Evolutionary conservation across 2,113 vertebrate genomes (phyloP), one percentile per base, ranked within the genome.

Genomic region (Corythaixoides concolor): DNA sequence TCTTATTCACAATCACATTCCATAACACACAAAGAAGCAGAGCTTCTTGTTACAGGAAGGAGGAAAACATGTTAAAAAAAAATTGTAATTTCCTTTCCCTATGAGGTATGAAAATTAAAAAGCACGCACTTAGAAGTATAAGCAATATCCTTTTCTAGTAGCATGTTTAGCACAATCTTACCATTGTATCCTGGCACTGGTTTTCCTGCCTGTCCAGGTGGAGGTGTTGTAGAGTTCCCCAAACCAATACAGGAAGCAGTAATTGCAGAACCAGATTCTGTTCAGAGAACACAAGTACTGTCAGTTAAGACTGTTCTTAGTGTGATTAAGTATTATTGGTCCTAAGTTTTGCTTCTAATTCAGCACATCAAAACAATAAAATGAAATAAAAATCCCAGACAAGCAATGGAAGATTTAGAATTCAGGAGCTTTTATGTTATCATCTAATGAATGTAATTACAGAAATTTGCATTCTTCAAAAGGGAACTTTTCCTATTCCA

Each of bases 241-340:
- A 99, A 97, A 73, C 99, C 99, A 15, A 99, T 39, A 27, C 99
- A 99, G 2, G 99, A 98, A 27, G 99, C 98, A 16, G 99, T 99
- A 93, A 99, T 99, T 75, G 99, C 92, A 41, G 99, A 99, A 96
- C 99, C 99, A 17, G 99, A 99, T 97, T 99, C 99, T 99, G 93
- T 59, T 86, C 76, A 92, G 20, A 97, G 56, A 90, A 50, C 4
- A 43, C 32, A 85, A n/a, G 12, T 28, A 27, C 50, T 0, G 1
- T 53, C 39, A 83, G 18, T 52, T 64, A 93, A 53, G 15, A 20
- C 21, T 95, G n/a, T 43, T 37, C 20, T 50, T 67, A 63, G 28
- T 28, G 53, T 77, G 55, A 68, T 47, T 50, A 50, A 39, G 11
- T 27, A 52, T 59, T 59, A 60, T 12, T 28, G 9, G 32, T 75